Evolutionary conservation across 2,888 invertebrate genomes (phyloP), one percentile per base, ranked within the genome.

Genomic region (Dicyrtoma fusca): DNA sequence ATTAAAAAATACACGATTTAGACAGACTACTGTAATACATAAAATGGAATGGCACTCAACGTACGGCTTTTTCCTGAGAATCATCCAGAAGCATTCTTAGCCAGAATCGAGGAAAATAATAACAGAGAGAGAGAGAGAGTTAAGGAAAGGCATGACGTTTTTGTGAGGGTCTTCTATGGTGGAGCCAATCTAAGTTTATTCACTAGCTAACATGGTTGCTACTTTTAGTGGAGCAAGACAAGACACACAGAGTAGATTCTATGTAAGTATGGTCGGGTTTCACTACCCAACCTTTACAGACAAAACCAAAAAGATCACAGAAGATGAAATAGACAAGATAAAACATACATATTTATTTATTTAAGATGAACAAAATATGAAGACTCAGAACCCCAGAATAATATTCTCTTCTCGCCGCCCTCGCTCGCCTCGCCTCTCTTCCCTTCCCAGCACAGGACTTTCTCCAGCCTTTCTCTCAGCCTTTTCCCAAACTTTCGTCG

Each of bases 1-100:
- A 64, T 64, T 64, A 64, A 64, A 63, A 64, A 64, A 21, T 51
- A 51, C 51, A 19, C 55, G 4, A 17, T 55, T n/a, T 21, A 55
- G 3, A 55, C 55, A 55, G 19, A 21, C 55, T 34, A 34, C 34
- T 34, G 8, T 34, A 34, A 34, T 34, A 34, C 34, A 34, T 34
- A 34, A 34, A 34, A 34, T 34, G 34, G 34, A 34, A 34, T 34
- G 34, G 34, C 34, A 34, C 34, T 34, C 34, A 34, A 34, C 34
- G 8, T 34, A 34, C 8, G 34, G 8, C 34, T 34, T 34, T 34
- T 34, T 34, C 34, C 34, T 34, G 34, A 34, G 34, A 3, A 34
- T 34, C 3, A 34, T 34, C 34, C 8, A 5, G 8, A 34, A 34
- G 34, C 34, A 34, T 34, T 34, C 34, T 34, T 34, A 34, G 34